Evolutionary conservation across 2,888 invertebrate species (phyloP).

Genomic region (Xanthia togata): DNA sequence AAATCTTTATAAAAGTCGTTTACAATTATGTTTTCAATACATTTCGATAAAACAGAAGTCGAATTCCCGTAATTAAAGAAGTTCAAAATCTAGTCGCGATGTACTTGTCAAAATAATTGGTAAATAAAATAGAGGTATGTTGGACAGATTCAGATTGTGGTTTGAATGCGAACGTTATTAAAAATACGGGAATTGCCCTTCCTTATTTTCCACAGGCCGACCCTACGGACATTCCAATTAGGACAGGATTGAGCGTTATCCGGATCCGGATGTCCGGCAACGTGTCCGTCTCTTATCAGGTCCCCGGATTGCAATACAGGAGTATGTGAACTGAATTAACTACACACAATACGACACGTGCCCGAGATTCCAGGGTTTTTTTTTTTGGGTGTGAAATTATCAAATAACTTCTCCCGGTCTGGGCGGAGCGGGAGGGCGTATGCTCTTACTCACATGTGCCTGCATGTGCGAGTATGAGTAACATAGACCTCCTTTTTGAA

Average conservation of each 20-base stretch:
- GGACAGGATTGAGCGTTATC: slow-evolving; percentile 48
- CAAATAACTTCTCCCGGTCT: too few relatives aligned
- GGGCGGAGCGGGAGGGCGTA: too few relatives aligned
- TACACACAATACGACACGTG: slow-evolving; percentile 14
- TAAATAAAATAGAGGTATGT: too few relatives aligned
- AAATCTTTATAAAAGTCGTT: neutral
- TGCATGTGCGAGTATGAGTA: too few relatives aligned
- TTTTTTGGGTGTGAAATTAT: too few relatives aligned
- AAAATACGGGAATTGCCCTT: neutral
- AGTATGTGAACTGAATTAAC: slow-evolving; percentile 46
- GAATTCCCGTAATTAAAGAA: neutral
- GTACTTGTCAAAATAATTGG: neutral
- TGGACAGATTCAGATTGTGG: neutral
- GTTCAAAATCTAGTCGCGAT: neutral
- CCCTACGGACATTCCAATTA: slow-evolving; percentile 61
- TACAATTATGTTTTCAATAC: neutral
- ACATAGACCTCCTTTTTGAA: too few relatives aligned
- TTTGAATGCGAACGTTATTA: too few relatives aligned
- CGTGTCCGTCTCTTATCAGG: slow-evolving; percentile 37
- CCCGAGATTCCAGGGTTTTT: slow-evolving; percentile 2
- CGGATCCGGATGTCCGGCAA: slow-evolving; percentile 51
- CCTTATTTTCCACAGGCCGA: slow-evolving; percentile 15
- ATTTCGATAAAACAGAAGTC: neutral
- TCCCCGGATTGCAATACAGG: slow-evolving; percentile 45
- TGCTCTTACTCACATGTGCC: too few relatives aligned